Conservation (phyloP, 2,797 vertebrate genomes). For the Melanotaenia maccullochi region DNA sequence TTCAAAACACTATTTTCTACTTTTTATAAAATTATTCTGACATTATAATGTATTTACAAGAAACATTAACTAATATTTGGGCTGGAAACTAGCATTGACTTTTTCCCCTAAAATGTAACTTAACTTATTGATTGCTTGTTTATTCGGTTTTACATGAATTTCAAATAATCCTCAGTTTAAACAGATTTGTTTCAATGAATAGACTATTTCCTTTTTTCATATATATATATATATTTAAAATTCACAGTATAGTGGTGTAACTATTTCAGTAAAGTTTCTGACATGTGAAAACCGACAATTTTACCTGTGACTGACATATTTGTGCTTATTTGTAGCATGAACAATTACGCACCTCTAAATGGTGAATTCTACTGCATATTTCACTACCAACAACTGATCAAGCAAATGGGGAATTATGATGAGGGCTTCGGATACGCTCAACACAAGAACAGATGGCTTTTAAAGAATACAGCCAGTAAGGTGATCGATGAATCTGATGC, state of each 20-base stretch:
- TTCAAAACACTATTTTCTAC: too few species aligned
- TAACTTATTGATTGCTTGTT: too few species aligned
- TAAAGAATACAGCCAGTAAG: slow-evolving; percentile 27
- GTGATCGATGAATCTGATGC: slow-evolving; percentile 48
- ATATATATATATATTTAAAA: too few species aligned
- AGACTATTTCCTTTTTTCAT: too few species aligned
- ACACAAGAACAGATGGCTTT: slow-evolving; percentile 80
- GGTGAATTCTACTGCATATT: slow-evolving; percentile 88
- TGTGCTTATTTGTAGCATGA: slow-evolving; percentile 81
- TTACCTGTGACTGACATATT: slow-evolving; percentile 20
- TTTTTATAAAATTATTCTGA: too few species aligned
- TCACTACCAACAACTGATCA: slow-evolving; percentile 87
- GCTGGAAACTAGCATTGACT: not conserved
- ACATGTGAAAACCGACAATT: not conserved
- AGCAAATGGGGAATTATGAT: slow-evolving; percentile 82
- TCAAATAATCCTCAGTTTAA: too few species aligned
- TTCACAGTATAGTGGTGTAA: not conserved
- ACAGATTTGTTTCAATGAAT: too few species aligned
- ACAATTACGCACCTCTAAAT: slow-evolving; percentile 80
- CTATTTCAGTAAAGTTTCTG: not conserved
- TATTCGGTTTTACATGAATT: too few species aligned
- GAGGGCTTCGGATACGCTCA: slow-evolving; percentile 81
- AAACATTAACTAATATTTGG: not conserved
- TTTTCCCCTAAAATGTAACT: too few species aligned
- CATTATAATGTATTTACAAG: too few species aligned